Evolutionary conservation across 1,140 invertebrate genomes (phyloP).

Genomic region (Calliphora vicina): DNA sequence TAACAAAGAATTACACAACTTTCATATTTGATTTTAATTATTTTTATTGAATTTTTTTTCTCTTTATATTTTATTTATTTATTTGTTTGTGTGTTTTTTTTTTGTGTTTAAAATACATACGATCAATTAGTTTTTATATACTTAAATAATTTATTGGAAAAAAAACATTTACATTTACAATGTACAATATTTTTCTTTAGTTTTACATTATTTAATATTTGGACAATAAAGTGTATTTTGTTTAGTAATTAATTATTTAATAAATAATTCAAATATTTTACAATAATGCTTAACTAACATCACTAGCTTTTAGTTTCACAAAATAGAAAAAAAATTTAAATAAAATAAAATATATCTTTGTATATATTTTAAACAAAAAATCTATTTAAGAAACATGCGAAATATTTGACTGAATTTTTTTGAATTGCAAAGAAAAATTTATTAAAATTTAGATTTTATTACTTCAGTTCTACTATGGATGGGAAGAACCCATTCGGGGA

Average conservation of each 20-base stretch:
- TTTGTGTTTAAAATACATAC: constrained; percentile 16
- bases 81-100: constrained; percentile 3
- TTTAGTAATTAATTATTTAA: constrained; percentile 19
- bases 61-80: not conserved
- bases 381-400: not conserved
- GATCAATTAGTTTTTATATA: constrained; percentile 14
- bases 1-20: no score
- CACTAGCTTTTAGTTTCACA: constrained; percentile 32
- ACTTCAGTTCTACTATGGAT: constrained; percentile 64
- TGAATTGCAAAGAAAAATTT: not conserved
- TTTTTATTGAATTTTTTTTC: constrained; percentile 15
- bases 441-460: not conserved
- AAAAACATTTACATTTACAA: constrained; percentile 11
- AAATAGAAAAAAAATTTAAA: not conserved
- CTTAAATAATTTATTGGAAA: constrained; percentile 9
- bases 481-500: constrained; percentile 78
- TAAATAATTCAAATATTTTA: constrained; percentile 14
- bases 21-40: not conserved
- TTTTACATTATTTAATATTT: constrained; percentile 21
- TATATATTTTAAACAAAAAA: not conserved
- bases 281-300: constrained; percentile 35
- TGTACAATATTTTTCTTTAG: constrained; percentile 28
- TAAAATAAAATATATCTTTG: not conserved
- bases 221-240: not conserved
- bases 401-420: not conserved